Evolutionary conservation across 1,140 invertebrate species (phyloP).

Genomic region (Hirudo medicinalis): DNA sequence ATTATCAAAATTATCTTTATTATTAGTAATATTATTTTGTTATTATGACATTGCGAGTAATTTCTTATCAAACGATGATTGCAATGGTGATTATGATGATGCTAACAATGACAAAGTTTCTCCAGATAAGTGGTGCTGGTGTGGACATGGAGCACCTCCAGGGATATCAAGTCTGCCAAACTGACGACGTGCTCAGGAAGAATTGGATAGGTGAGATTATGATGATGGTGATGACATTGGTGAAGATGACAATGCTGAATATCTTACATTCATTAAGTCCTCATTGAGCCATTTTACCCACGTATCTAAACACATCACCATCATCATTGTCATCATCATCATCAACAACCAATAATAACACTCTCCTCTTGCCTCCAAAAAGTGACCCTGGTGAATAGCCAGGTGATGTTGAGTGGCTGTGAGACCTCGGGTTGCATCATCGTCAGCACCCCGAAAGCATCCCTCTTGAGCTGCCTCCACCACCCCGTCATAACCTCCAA

Average conservation of each 20-base stretch:
- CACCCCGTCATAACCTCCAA: conserved; percentile 73
- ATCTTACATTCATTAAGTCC: too few species aligned
- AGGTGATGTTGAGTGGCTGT: conserved; percentile 84
- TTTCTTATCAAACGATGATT: too few species aligned
- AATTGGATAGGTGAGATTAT: conserved; percentile 74
- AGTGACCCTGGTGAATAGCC: conserved; percentile 67
- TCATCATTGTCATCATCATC: too few species aligned
- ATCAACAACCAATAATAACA: neutral
- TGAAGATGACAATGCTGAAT: neutral
- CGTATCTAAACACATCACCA: too few species aligned
- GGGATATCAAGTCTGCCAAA: conserved; percentile 69
- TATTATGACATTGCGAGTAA: conserved; percentile 7
- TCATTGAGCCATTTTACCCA: too few species aligned
- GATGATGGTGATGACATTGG: neutral
- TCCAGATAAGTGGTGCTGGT: conserved; percentile 41
- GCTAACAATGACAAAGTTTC: neutral
- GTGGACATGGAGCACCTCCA: conserved; percentile 59
- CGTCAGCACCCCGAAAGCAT: conserved; percentile 82
- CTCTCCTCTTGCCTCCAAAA: neutral
- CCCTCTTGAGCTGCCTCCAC: conserved; percentile 78
- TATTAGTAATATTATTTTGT: neutral
- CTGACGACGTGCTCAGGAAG: conserved; percentile 71
- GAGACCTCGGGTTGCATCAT: conserved; percentile 94
- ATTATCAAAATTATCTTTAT: neutral
- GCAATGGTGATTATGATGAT: too few species aligned